These are phyloP conservation scores for Drosophila limbata DNA, from an alignment of 2,888 invertebrate species.

Conservation along the genomic window DNA sequence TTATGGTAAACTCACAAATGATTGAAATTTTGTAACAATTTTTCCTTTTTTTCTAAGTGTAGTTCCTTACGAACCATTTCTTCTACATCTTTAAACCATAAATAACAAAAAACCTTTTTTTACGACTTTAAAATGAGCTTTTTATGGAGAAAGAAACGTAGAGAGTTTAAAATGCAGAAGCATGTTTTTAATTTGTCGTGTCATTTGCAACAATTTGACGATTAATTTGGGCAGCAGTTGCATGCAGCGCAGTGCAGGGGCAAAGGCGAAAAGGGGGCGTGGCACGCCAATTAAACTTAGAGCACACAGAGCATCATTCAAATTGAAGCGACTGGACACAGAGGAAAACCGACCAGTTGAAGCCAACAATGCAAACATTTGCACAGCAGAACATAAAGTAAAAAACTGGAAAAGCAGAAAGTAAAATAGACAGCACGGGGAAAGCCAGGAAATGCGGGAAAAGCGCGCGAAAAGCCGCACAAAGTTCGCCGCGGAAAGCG, in stretches of 20 bases:
- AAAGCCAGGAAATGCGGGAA: slow-evolving; percentile 7
- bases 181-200: slow-evolving; percentile 57
- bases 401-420: slow-evolving; percentile 1
- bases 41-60: too few species aligned
- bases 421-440: not conserved
- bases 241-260: not conserved
- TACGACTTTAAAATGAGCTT: slow-evolving; percentile 20
- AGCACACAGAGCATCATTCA: slow-evolving; percentile 23
- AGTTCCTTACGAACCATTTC: not conserved
- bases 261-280: slow-evolving; percentile 29
- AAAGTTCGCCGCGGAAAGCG: slow-evolving; percentile 47
- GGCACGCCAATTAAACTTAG: slow-evolving; percentile 47
- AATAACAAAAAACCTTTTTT: slow-evolving; percentile 40
- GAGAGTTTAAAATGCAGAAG: slow-evolving; percentile 9
- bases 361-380: slow-evolving; percentile 64
- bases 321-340: slow-evolving; percentile 25
- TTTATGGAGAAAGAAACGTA: slow-evolving; percentile 22
- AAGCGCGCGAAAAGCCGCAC: slow-evolving; percentile 44
- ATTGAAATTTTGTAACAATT: too few species aligned
- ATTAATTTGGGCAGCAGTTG: slow-evolving; percentile 61
- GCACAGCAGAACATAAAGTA: slow-evolving; percentile 15
- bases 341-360: slow-evolving; percentile 25
- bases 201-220: slow-evolving; percentile 75
- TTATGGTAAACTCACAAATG: too few species aligned
- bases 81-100: slow-evolving; percentile 22